Conservation (phyloP, 2,797 vertebrate genomes). For the Triplophysa bombifrons region DNA sequence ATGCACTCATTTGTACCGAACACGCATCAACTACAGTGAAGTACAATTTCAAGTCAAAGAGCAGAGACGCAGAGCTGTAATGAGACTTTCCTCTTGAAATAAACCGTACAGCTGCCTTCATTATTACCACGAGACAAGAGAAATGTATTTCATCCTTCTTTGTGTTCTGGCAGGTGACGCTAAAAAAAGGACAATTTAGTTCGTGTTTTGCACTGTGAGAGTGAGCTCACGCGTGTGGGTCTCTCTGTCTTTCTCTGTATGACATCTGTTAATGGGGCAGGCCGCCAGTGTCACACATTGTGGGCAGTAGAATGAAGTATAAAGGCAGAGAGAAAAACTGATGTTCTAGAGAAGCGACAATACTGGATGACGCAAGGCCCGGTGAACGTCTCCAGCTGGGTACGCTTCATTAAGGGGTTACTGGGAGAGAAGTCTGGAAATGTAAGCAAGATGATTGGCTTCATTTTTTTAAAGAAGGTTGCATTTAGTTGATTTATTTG, state of each 20-base stretch:
- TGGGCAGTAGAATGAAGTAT: not conserved
- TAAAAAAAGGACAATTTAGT: not conserved
- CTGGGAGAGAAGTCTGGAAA: slow-evolving; percentile 15
- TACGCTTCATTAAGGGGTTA: slow-evolving; percentile 23
- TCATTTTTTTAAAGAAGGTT: not conserved
- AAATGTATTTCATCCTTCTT: slow-evolving; percentile 5
- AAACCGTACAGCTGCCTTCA: slow-evolving; percentile 8
- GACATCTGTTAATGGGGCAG: slow-evolving; percentile 37
- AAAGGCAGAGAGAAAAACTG: slow-evolving; percentile 15
- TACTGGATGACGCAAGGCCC: slow-evolving; percentile 12
- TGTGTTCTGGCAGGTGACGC: not conserved
- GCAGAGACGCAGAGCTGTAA: slow-evolving; percentile 8
- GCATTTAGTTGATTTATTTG: not conserved
- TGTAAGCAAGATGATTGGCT: not conserved
- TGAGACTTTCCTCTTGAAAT: slow-evolving; percentile 23
- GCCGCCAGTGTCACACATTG: slow-evolving; percentile 13
- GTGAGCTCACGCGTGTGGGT: slow-evolving; percentile 12
- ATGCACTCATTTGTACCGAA: not conserved
- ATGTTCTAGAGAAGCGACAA: slow-evolving; percentile 20
- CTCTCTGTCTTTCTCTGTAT: slow-evolving; percentile 11
- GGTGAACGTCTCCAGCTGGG: not conserved
- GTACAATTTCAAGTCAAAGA: slow-evolving; percentile 11
- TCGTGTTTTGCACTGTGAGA: not conserved
- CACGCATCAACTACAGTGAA: not conserved
- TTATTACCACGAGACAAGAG: slow-evolving; percentile 1